Evolutionary conservation across 2,888 invertebrate species (phyloP), one percentile per base, ranked within the genome.

Genomic region (Dilophus febrilis): DNA sequence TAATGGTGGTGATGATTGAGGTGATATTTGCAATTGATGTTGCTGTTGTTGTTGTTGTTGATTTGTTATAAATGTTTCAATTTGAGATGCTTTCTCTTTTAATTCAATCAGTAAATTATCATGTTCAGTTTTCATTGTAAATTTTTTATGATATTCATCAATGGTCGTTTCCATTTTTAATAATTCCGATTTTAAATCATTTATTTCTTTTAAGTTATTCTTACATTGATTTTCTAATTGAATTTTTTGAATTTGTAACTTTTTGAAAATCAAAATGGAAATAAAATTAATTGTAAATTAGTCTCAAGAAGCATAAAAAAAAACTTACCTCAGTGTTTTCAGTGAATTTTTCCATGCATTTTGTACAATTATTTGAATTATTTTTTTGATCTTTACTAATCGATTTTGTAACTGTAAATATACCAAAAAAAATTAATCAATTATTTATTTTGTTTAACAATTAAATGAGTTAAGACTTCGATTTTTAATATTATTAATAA

Each of bases 1-100:
- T 58, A 54, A 38, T 59, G 59, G 30, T 64, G 62, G 4, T 51
- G 2, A 7, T 16, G 4, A 30, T 17, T 26, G 47, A 49, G 2
- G 48, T 46, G 17, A 12, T 26, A 6, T 22, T 16, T 5, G 35
- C 30, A 14, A 14, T 18, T 22, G 29, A 8, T 18, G 11, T 30
- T 13, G 30, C 17, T 30, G 28, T 18, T 10, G 30, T 37, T 10
- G 30, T 18, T 13, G 37, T 28, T 37, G 22, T 6, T 35, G 35
- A 19, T 30, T 29, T 6, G 12, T 18, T 12, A 40, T 30, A 26
- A 30, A 40, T 13, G 35, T 19, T 48, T 75, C 74, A 51, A 76
- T 75, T 51, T 72, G 72, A 46, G 69, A 67, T 0, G 74, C 72
- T 49, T 76, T 77, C 45, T 65, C 64, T 49, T 71, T 72, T 12